Base-by-base conservation (phyloP, 2,113 vertebrate species). In the Calyptommatus sinebrachiatus region DNA sequence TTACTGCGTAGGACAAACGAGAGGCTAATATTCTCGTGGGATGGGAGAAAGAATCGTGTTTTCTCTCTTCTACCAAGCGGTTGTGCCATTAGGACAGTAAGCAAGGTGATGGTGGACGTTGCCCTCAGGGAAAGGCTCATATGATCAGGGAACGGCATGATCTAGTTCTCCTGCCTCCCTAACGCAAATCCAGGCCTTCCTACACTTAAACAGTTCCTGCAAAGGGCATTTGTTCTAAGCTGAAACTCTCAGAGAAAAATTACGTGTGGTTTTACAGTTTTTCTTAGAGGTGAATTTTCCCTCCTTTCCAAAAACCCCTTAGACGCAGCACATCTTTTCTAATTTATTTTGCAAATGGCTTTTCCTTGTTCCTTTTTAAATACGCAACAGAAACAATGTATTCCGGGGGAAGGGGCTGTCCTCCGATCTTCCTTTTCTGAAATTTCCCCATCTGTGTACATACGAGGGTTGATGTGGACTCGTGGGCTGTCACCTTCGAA, bases 331-430 rank as follows among this genome's bases (percentile, higher is more conserved):
- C n/a, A 1, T 62, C 21, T 18, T 73, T 73, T 78, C 60, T 57
- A 57, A 4, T 14, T 57, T 57, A 4, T 76, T 75, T 81, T 48
- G 41, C 66, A 81, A 57, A 29, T 78, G 76, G 89, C 71, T 90
- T 91, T 90, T 88, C 18, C 62, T 86, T 73, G 11, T 73, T 74
- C 74, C 68, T 85, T 87, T 88, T 87, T 86, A 85, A 78, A n/a
- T 76, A 66, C 28, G 67, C 83, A 88, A 26, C 73, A 77, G n/a
- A 7, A 83, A n/a, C 84, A 79, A 70, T 29, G 86, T 80, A 57
- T 2, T 28, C 11, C 74, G 68, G 74, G 73, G 72, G 88, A 57
- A 89, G 73, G 85, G 83, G 65, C 83, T 80, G 70, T 29, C 86
- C 88, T 88, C 86, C 86, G 67, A 70, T 46, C 65, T 65, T 57